Evolutionary conservation across 2,797 vertebrate species (phyloP).

Genomic region (Okamejei kenojei): DNA sequence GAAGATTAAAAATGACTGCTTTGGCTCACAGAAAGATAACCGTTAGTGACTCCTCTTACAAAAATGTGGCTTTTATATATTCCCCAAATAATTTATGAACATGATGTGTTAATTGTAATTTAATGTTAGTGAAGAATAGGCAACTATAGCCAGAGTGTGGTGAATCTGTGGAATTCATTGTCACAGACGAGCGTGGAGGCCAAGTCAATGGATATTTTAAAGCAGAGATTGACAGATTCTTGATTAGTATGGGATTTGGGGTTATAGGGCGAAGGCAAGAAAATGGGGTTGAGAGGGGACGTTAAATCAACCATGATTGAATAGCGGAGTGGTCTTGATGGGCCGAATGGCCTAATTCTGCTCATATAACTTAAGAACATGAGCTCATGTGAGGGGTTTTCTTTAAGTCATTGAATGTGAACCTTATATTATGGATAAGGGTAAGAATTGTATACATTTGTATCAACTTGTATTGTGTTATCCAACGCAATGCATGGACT

Average conservation of each 20-base stretch:
- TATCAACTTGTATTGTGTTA: neutral
- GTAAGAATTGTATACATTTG: neutral
- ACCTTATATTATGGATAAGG: neutral
- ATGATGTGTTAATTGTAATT: neutral
- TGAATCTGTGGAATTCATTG: too few species aligned
- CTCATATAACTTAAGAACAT: neutral
- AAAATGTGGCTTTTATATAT: neutral
- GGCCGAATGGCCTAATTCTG: too few species aligned
- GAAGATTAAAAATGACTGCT: neutral
- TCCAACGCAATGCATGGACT: neutral
- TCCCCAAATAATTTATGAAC: conserved; percentile 4
- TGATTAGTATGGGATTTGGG: too few species aligned
- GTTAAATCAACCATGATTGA: too few species aligned
- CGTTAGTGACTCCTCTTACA: neutral
- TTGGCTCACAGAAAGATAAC: neutral
- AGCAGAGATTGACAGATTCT: too few species aligned
- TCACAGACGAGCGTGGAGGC: too few species aligned
- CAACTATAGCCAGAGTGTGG: neutral
- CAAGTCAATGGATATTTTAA: too few species aligned
- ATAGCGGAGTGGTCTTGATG: too few species aligned
- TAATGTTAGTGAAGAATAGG: neutral
- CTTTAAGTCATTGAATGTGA: neutral
- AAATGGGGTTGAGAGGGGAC: too few species aligned
- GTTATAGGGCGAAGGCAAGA: too few species aligned
- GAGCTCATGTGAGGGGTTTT: neutral